These are phyloP conservation scores for human DNA, from an alignment of 2,113 vertebrate species.

Conservation along the genomic window DNA sequence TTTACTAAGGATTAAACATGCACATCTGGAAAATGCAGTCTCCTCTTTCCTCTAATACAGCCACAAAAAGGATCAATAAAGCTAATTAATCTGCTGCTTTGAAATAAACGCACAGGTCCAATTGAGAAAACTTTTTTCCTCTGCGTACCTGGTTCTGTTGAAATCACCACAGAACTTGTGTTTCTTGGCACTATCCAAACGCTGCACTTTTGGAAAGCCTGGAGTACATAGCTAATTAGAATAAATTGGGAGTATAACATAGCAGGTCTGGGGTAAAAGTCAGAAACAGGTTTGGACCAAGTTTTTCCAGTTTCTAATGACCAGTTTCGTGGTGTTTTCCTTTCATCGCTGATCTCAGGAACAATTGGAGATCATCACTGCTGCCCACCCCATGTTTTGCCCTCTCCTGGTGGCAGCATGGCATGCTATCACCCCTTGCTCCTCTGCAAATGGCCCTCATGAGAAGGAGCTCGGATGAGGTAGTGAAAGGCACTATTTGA, in stretches of 20 bases:
- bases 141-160: background rate
- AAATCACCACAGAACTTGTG: background rate
- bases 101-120: background rate
- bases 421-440: background rate
- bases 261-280: background rate
- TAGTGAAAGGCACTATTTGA: background rate
- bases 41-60: too few relatives aligned
- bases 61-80: background rate
- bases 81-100: background rate
- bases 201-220: background rate
- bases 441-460: background rate
- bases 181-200: background rate
- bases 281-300: background rate
- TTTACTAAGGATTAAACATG: background rate
- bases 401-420: background rate
- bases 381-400: background rate
- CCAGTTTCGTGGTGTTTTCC: background rate
- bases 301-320: background rate
- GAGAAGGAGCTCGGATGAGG: background rate
- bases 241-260: background rate
- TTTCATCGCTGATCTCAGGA: background rate
- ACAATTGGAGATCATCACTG: rapidly evolving
- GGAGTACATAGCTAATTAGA: background rate
- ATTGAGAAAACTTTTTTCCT: background rate
- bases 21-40: background rate